Conservation (phyloP, 2,113 vertebrate species). For the Malaclemys terrapin region DNA sequence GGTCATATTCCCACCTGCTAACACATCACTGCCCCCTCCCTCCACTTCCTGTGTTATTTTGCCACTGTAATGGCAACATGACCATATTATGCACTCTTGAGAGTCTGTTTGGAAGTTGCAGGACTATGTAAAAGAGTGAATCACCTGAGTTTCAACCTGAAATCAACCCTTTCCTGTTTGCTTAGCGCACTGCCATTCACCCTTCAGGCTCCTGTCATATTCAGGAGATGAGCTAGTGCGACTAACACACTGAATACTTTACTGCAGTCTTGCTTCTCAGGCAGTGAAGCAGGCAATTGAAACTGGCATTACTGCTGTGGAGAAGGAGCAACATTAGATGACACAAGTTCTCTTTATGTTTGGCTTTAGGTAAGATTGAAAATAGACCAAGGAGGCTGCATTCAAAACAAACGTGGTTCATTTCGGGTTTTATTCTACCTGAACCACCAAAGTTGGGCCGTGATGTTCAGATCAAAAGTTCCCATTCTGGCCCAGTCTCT, state of each 20-base stretch:
- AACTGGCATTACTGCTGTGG: neutral
- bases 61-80: neutral
- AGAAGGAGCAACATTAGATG: neutral
- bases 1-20: neutral
- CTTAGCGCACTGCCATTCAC: neutral
- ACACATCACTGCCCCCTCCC: neutral
- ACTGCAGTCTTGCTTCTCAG: neutral
- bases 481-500: neutral
- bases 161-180: neutral
- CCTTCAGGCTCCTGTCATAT: neutral
- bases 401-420: neutral
- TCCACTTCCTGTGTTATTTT: neutral
- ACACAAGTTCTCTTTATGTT: neutral
- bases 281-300: neutral
- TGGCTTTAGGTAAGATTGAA: neutral
- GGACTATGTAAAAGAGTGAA: neutral
- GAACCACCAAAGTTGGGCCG: neutral
- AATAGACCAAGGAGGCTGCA: neutral
- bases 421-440: neutral
- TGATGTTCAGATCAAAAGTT: neutral
- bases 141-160: neutral
- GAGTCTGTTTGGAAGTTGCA: neutral
- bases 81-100: neutral
- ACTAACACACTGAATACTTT: neutral
- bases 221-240: neutral